Conservation (phyloP, 2,888 invertebrate species). For the Xylota segnis region DNA sequence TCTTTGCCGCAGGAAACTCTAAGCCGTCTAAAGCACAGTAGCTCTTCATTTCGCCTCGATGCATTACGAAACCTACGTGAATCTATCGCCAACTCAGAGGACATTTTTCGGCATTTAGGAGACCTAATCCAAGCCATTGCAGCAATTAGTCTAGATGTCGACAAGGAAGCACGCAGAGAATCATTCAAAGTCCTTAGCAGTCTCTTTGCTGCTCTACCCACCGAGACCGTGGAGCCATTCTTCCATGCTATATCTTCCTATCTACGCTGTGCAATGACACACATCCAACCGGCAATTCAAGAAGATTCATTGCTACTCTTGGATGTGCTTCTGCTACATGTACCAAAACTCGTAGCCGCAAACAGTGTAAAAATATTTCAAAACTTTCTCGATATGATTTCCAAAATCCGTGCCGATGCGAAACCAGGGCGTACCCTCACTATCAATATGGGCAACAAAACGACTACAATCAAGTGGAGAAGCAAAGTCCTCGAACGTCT, state of each 20-base stretch:
- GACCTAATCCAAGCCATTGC: slow-evolving; percentile 89
- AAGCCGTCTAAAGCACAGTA: slow-evolving; percentile 85
- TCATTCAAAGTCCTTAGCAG: slow-evolving; percentile 85
- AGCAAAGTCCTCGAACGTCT: slow-evolving; percentile 90
- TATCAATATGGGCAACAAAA: slow-evolving; percentile 89
- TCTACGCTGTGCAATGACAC: slow-evolving; percentile 95
- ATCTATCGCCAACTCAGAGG: slow-evolving; percentile 84
- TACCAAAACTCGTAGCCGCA: slow-evolving; percentile 88
- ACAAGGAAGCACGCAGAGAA: slow-evolving; percentile 86
- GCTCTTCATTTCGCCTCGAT: slow-evolving; percentile 82
- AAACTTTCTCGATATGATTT: slow-evolving; percentile 94
- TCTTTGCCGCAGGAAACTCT: slow-evolving; percentile 81
- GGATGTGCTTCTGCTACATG: slow-evolving; percentile 89
- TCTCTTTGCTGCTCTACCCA: slow-evolving; percentile 79
- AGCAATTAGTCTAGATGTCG: slow-evolving; percentile 90
- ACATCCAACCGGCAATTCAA: slow-evolving; percentile 92
- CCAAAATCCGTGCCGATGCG: slow-evolving; percentile 88
- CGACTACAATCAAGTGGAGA: slow-evolving; percentile 92
- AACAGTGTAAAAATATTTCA: slow-evolving; percentile 90
- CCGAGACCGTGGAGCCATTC: slow-evolving; percentile 86
- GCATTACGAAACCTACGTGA: slow-evolving; percentile 82
- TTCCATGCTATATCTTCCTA: slow-evolving; percentile 92
- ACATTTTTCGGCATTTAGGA: slow-evolving; percentile 86
- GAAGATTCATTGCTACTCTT: slow-evolving; percentile 93
- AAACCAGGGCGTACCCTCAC: slow-evolving; percentile 89